phyloP scores from a whole-genome alignment of 2,797 vertebrate species.

The Ctenopoma kingsleyae region DNA sequence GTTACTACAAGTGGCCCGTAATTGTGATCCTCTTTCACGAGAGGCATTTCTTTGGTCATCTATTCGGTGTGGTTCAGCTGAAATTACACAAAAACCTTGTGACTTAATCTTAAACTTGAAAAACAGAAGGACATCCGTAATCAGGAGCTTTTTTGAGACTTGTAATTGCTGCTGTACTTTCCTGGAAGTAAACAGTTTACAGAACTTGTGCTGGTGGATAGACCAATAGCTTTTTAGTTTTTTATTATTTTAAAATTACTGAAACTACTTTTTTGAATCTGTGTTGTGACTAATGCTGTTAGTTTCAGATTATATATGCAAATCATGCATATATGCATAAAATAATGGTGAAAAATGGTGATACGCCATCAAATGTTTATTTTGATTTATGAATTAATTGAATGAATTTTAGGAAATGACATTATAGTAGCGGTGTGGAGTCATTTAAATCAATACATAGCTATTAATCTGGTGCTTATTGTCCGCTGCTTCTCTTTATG shows the following conservation, averaged over 20 bases:
- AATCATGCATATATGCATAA: too few species aligned
- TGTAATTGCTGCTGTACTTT: not conserved
- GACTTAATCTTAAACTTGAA: not conserved
- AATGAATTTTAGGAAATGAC: not conserved
- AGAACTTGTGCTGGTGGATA: not conserved
- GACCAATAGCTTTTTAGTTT: not conserved
- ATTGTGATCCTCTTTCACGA: conserved; percentile 10
- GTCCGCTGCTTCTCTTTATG: not conserved
- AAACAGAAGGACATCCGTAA: not conserved
- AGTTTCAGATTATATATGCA: not conserved
- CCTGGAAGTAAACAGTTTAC: not conserved
- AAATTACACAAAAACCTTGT: not conserved
- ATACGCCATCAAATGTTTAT: not conserved
- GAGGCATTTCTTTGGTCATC: not conserved
- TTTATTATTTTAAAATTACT: too few species aligned
- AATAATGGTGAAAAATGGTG: too few species aligned
- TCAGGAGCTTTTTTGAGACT: not conserved
- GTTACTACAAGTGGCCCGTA: not conserved
- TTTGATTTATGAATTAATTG: not conserved
- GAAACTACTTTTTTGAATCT: not conserved
- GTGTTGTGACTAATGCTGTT: not conserved
- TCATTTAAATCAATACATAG: not conserved
- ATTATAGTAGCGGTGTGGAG: too few species aligned
- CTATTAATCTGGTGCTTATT: not conserved
- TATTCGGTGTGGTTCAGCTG: not conserved